phyloP scores from a whole-genome alignment of 2,888 invertebrate species.

The Sisyra nigra region DNA sequence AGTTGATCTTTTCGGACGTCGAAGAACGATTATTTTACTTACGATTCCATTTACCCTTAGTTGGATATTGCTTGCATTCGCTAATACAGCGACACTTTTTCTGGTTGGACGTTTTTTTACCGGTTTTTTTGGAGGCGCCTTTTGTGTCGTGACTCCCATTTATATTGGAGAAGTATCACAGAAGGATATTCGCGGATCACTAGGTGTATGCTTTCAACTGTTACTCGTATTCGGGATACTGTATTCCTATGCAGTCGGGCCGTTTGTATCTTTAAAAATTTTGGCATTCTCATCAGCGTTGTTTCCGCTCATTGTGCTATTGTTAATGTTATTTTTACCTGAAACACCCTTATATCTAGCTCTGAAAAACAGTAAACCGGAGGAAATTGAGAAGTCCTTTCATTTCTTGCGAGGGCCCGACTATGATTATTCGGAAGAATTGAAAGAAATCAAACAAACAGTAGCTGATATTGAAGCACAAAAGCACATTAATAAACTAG shows the following conservation, averaged over 20 bases:
- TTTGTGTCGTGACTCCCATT: conserved; percentile 64
- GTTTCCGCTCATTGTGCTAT: conserved; percentile 41
- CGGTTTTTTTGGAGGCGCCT: conserved; percentile 40
- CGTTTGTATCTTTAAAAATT: conserved; percentile 42
- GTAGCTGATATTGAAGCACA: conserved; percentile 13
- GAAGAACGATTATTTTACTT: conserved; percentile 16
- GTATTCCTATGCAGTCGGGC: conserved; percentile 51
- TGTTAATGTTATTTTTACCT: conserved; percentile 47
- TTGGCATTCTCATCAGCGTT: conserved; percentile 46
- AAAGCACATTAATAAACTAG: background rate
- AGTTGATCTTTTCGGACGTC: conserved; percentile 15
- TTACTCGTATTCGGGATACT: conserved; percentile 64
- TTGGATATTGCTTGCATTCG: conserved; percentile 17
- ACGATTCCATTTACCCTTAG: conserved; percentile 15
- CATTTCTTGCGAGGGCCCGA: conserved; percentile 53
- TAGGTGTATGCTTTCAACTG: conserved; percentile 70
- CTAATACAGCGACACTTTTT: conserved; percentile 11
- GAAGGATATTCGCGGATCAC: conserved; percentile 55
- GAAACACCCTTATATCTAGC: conserved; percentile 55
- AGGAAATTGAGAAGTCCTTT: conserved; percentile 42
- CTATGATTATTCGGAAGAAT: conserved; percentile 44
- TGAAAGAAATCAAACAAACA: conserved; percentile 41
- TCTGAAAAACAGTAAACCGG: conserved; percentile 28
- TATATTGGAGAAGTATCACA: conserved; percentile 75
- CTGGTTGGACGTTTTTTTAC: conserved; percentile 20